Percentiles rank a stretch among this genome's conserved stretches.
phyloP scores from a whole-genome alignment of 53 echinoderm and acorn worm genomes.

The Apostichopus leukothele region DNA sequence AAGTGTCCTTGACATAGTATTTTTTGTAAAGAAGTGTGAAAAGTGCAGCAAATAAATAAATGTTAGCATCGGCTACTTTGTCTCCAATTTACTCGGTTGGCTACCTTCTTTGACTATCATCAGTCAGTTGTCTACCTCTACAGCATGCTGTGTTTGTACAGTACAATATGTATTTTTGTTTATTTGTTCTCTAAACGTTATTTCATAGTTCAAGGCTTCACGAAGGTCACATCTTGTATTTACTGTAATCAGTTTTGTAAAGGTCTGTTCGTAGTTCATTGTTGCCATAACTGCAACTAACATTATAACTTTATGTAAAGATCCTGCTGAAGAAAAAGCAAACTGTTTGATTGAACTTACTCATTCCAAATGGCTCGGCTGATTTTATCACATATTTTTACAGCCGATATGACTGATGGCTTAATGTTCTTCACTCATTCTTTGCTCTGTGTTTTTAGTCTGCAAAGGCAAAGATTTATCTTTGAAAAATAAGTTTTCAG shows the following conservation, averaged over 20 bases:
- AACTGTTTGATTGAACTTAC: too few relatives aligned
- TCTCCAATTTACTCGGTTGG: background rate
- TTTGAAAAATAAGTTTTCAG: too few relatives aligned
- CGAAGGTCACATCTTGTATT: background rate
- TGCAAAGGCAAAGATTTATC: too few relatives aligned
- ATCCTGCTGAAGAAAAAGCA: too few relatives aligned
- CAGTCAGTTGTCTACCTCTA: background rate
- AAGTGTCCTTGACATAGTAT: slow-evolving; percentile 42
- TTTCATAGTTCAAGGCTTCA: background rate
- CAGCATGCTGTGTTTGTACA: background rate
- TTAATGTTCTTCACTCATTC: too few relatives aligned
- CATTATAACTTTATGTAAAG: too few relatives aligned
- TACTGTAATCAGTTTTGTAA: background rate
- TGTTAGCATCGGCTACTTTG: background rate
- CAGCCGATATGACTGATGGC: too few relatives aligned
- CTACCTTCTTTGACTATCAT: background rate
- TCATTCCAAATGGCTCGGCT: too few relatives aligned
- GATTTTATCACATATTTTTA: too few relatives aligned
- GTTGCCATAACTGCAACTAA: background rate
- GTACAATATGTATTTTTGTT: background rate
- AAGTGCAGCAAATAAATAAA: background rate
- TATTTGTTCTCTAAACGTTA: background rate
- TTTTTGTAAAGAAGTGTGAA: background rate
- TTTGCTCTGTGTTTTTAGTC: too few relatives aligned
- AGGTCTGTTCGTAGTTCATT: background rate